phyloP scores from a whole-genome alignment of 2,797 vertebrate genomes.

The Avahi laniger region DNA sequence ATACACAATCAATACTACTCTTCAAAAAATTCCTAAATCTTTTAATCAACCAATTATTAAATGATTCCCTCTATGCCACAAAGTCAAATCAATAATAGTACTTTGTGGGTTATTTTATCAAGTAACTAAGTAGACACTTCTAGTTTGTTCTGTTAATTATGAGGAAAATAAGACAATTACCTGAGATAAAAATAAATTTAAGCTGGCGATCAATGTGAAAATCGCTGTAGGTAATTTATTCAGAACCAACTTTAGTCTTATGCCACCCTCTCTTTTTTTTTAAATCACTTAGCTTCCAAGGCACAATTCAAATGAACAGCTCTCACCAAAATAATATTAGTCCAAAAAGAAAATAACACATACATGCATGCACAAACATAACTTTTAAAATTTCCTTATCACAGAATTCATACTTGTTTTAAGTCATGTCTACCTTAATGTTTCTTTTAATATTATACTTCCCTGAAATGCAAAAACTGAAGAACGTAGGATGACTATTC shows the following conservation, averaged over 20 bases:
- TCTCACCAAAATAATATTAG: background rate
- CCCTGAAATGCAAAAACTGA: background rate
- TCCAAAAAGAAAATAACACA: background rate
- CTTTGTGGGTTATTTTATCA: background rate
- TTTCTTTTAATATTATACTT: background rate
- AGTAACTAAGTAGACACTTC: background rate
- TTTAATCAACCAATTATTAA: conserved; percentile 15
- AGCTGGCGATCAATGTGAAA: background rate
- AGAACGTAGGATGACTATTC: background rate
- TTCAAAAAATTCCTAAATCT: conserved; percentile 12
- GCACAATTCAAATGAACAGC: background rate
- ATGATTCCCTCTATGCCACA: background rate
- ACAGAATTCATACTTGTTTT: background rate
- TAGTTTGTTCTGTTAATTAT: background rate
- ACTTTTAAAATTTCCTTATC: background rate
- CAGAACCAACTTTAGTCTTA: background rate
- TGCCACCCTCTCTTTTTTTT: background rate
- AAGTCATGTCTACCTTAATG: background rate
- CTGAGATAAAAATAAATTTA: background rate
- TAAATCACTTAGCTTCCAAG: background rate
- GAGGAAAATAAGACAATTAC: background rate
- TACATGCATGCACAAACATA: background rate
- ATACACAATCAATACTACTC: background rate
- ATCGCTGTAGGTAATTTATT: background rate
- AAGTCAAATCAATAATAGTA: background rate